Percentiles rank a stretch among this genome's conserved stretches.
Conservation (phyloP, 1,140 invertebrate genomes). For the Pseudomyrmex cubaensis region DNA sequence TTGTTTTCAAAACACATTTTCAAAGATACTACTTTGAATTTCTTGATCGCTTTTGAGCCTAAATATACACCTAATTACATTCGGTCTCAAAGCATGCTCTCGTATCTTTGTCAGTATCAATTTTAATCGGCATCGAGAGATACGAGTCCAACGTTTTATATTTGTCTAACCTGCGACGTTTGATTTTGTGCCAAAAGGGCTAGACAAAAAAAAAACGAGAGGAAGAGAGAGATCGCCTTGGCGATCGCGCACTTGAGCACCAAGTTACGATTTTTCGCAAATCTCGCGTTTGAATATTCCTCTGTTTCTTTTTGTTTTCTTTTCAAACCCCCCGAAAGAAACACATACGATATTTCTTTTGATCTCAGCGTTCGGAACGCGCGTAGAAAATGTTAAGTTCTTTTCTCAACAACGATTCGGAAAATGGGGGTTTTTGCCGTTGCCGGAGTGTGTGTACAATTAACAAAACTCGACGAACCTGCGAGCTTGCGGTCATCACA, state of each 20-base stretch:
- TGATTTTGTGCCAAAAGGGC: constrained; percentile 52
- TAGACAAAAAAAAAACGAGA: constrained; percentile 20
- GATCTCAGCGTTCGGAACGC: constrained; percentile 55
- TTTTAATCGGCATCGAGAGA: constrained; percentile 36
- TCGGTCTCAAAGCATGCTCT: constrained; percentile 42
- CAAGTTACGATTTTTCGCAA: not conserved
- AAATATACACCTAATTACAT: not conserved
- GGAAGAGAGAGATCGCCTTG: not conserved
- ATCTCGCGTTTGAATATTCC: no score
- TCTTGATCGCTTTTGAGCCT: constrained; percentile 32
- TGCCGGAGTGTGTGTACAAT: constrained; percentile 45
- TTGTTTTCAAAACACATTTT: constrained; percentile 25
- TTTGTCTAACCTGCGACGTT: constrained; percentile 49
- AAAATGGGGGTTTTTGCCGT: constrained; percentile 34
- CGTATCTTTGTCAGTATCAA: constrained; percentile 39
- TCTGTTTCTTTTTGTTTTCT: no score
- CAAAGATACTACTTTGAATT: constrained; percentile 28
- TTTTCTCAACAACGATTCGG: constrained; percentile 12
- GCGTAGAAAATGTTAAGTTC: constrained; percentile 53
- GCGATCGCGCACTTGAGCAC: constrained; percentile 17
- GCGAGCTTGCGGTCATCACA: constrained; percentile 58
- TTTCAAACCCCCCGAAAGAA: not conserved
- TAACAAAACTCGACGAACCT: constrained; percentile 54
- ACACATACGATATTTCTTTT: constrained; percentile 9
- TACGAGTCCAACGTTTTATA: constrained; percentile 30